Evolutionary conservation across 2,113 vertebrate species (phyloP), one percentile per base, ranked within the genome.

Genomic region (Romanogobio albipinnatus): DNA sequence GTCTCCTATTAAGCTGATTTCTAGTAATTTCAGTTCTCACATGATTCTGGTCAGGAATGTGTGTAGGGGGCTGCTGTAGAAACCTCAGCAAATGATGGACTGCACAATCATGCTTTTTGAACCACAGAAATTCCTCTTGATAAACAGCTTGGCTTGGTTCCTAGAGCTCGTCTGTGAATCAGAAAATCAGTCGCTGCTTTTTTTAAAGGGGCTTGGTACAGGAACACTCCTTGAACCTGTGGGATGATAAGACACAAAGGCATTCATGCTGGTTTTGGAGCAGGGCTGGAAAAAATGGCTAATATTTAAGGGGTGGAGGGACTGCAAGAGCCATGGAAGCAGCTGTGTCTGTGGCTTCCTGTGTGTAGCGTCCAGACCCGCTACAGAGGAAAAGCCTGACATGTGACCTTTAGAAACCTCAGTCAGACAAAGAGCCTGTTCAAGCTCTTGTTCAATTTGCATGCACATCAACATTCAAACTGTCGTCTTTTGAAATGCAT

Each of bases 361-460:
- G 89, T 90, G 76, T 87, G 86, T 83, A 86, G 90, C 82, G 77
- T 85, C 85, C 79, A 80, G 77, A 61, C 84, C 70, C 26, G n/a
- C 64, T 76, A 77, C 80, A 84, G 86, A 89, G 88, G 88, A 88
- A 68, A 81, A 86, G 85, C 84, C 90, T 85, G 88, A 86, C 86
- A 88, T 82, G 81, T 92, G 89, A 84, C 85, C 91, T 89, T 87
- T 88, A 89, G 88, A 88, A 91, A 86, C 85, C 88, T 84, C 79
- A 22, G 24, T 5, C 81, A 84, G 86, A 95, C 94, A 95, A 95
- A 95, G 93, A 76, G 82, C 66, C 90, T 89, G 88, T 94, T 91
- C 84, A 91, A 81, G 39, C 84, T 84, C 89, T 90, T 83, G 87
- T 90, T 92, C 89, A 83, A 94, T 95, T 94, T 91, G 92, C 90